A percentile compares a stretch with the other conserved stretches of the same genome.
Conservation (phyloP, 2,113 vertebrate species). For the Apodemus sylvaticus region DNA sequence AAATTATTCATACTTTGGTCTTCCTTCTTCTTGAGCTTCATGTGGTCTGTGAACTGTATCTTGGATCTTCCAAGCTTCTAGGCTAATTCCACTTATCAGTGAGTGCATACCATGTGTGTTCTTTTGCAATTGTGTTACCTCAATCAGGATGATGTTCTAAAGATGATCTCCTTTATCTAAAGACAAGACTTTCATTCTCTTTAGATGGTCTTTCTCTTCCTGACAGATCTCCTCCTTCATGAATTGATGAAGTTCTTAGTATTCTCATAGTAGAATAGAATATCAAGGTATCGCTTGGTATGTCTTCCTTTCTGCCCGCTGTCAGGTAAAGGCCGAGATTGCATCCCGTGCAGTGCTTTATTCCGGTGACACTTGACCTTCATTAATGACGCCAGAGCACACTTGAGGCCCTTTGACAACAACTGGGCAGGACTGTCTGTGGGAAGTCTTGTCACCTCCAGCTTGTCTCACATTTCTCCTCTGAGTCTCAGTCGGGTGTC, state of each 20-base stretch:
- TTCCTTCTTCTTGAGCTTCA: too few species aligned
- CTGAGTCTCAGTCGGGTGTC: background rate
- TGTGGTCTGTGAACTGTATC: too few species aligned
- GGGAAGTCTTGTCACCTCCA: background rate
- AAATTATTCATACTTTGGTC: too few species aligned
- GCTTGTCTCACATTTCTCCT: background rate
- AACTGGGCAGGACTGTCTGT: background rate
- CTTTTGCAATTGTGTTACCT: too few species aligned
- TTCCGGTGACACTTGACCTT: too few species aligned
- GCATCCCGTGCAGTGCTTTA: too few species aligned
- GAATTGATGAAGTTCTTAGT: background rate
- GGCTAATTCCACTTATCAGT: too few species aligned
- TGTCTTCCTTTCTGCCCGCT: background rate
- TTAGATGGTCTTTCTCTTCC: background rate
- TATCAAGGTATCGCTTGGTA: background rate
- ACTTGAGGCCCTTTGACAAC: background rate
- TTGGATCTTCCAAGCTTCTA: too few species aligned
- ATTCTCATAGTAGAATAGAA: background rate
- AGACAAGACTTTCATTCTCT: background rate
- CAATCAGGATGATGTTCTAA: background rate
- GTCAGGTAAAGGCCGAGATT: background rate
- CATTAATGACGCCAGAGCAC: background rate
- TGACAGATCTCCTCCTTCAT: background rate
- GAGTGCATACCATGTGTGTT: too few species aligned
- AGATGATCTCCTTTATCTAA: background rate